A percentile compares a stretch with the other conserved stretches of the same genome.
phyloP scores from a whole-genome alignment of 2,888 invertebrate species.

The Vannuccia rotundouncinata region DNA sequence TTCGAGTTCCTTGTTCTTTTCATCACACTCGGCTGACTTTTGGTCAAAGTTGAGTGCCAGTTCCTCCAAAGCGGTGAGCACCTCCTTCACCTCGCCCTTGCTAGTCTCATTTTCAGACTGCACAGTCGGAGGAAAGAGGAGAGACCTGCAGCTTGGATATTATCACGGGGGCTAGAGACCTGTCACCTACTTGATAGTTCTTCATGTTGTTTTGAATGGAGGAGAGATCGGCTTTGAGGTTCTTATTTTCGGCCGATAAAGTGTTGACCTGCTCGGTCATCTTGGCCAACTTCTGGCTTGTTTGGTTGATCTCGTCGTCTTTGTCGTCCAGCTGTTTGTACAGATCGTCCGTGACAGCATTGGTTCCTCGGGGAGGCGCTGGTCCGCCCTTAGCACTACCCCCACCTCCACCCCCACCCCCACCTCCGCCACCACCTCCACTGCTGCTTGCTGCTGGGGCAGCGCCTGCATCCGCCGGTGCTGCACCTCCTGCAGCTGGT shows the following conservation, averaged over 20 bases:
- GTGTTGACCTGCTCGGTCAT: neutral
- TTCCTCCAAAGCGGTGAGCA: constrained; percentile 87
- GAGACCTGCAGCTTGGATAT: neutral
- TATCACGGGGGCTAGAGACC: too few species aligned
- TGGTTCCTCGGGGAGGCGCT: neutral
- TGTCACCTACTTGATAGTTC: neutral
- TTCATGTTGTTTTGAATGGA: neutral
- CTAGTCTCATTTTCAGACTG: constrained; percentile 69
- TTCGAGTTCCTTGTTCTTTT: constrained; percentile 85
- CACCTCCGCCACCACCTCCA: constrained; percentile 15
- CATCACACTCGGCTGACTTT: constrained; percentile 86
- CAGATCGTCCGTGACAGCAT: neutral
- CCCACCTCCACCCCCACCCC: neutral
- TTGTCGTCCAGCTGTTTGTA: constrained; percentile 20
- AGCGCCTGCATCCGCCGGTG: neutral
- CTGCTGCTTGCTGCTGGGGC: neutral
- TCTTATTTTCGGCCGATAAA: neutral
- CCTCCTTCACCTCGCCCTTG: constrained; percentile 89
- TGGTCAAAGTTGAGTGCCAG: constrained; percentile 93
- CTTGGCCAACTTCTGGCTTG: neutral
- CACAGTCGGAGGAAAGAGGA: neutral
- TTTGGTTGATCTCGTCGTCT: neutral
- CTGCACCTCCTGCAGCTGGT: neutral
- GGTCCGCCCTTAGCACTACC: neutral
- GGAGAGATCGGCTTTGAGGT: neutral